Conservation (phyloP, 2,113 vertebrate species). For the Lepus timidus region DNA sequence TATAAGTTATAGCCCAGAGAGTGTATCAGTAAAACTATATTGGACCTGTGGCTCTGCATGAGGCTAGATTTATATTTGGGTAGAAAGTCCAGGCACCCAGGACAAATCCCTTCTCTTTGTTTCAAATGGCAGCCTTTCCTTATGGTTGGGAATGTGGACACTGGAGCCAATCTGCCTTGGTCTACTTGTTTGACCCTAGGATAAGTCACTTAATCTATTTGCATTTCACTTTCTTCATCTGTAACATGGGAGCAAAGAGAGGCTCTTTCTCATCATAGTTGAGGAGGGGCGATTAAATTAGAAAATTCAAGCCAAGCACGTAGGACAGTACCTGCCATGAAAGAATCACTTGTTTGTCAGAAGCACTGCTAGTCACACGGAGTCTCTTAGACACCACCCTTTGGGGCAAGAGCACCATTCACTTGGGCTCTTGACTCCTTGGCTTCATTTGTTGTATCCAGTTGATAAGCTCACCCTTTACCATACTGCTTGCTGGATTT, state of each 20-base stretch:
- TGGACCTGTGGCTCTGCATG: slow-evolving; percentile 72
- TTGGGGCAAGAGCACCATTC: not conserved
- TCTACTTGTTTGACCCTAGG: not conserved
- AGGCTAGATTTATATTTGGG: slow-evolving; percentile 71
- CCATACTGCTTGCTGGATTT: not conserved
- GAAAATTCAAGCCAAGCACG: not conserved
- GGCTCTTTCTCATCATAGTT: not conserved
- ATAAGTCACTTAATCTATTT: not conserved
- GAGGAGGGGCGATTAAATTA: not conserved
- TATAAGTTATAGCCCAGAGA: slow-evolving; percentile 70
- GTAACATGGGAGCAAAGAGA: slow-evolving; percentile 3
- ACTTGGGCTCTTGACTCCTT: not conserved
- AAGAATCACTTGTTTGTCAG: not conserved
- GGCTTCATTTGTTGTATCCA: not conserved
- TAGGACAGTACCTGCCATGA: not conserved
- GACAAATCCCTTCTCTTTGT: slow-evolving; percentile 52
- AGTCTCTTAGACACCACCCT: not conserved
- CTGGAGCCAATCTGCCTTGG: not conserved
- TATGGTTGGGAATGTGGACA: not conserved
- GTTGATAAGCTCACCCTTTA: not conserved
- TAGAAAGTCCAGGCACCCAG: slow-evolving; percentile 10
- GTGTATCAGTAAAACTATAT: slow-evolving; percentile 77
- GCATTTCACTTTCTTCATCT: not conserved
- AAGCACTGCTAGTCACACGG: not conserved
- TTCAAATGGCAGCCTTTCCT: slow-evolving; percentile 32